A percentile compares a stretch with the other conserved stretches of the same genome.
Evolutionary conservation across 2,888 invertebrate species (phyloP).

Genomic region (Hirtodrosophila histrioides): DNA sequence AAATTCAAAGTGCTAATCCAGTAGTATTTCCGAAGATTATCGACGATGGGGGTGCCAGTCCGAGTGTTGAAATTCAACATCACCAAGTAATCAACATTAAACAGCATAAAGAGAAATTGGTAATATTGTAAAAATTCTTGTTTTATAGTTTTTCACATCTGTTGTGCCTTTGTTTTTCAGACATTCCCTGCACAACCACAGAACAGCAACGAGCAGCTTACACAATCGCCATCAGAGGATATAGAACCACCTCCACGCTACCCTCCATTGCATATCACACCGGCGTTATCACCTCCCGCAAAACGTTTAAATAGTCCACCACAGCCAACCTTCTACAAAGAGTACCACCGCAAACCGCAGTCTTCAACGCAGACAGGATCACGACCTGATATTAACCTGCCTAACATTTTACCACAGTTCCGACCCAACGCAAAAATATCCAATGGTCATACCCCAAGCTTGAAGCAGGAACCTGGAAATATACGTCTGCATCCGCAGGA

Average conservation of each 20-base stretch:
- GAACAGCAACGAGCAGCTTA: slow-evolving; percentile 35
- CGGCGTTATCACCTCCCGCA: slow-evolving; percentile 12
- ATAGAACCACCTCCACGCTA: slow-evolving; percentile 82
- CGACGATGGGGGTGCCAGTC: slow-evolving; percentile 44
- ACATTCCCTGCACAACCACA: slow-evolving; percentile 48
- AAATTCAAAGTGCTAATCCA: slow-evolving; percentile 77
- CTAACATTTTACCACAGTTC: slow-evolving; percentile 90
- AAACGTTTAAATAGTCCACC: slow-evolving; percentile 50
- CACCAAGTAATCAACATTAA: slow-evolving; percentile 82
- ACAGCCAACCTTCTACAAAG: slow-evolving; percentile 69
- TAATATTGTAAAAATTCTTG: slow-evolving; percentile 32
- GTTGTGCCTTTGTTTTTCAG: slow-evolving; percentile 10
- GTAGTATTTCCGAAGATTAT: slow-evolving; percentile 82
- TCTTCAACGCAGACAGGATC: slow-evolving; percentile 64
- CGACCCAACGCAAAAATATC: slow-evolving; percentile 88
- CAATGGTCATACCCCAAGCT: slow-evolving; percentile 82
- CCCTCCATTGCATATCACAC: slow-evolving; percentile 52
- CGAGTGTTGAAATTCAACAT: slow-evolving; percentile 79
- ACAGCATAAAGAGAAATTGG: slow-evolving; percentile 81
- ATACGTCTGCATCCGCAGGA: slow-evolving; percentile 74
- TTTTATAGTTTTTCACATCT: background rate
- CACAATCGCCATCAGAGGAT: slow-evolving; percentile 84
- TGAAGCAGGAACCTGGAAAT: slow-evolving; percentile 82
- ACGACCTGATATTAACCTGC: slow-evolving; percentile 83
- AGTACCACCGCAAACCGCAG: slow-evolving; percentile 80